A percentile compares a stretch with the other conserved stretches of the same genome.
Conservation (phyloP, 2,888 invertebrate genomes). For the Sclerodermus sp. region DNA sequence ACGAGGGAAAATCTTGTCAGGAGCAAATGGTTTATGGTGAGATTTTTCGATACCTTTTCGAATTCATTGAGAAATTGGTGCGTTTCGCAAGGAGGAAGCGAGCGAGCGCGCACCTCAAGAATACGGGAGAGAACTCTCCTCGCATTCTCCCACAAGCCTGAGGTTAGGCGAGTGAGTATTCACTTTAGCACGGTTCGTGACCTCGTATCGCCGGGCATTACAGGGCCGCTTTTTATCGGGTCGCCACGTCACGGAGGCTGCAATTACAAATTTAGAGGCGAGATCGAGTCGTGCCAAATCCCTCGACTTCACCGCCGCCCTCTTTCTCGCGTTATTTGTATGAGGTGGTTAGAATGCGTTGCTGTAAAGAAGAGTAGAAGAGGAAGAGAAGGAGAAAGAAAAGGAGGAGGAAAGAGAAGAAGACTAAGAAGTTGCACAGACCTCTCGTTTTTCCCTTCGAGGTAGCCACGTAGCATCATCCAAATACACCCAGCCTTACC, state of each 20-base stretch:
- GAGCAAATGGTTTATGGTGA: too few relatives aligned
- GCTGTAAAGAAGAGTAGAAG: too few relatives aligned
- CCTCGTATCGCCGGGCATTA: conserved; percentile 45
- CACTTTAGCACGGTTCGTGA: conserved; percentile 48
- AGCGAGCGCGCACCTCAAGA: conserved; percentile 11
- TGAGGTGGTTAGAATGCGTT: conserved; percentile 13
- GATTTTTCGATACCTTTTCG: too few relatives aligned
- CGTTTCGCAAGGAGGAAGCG: too few relatives aligned
- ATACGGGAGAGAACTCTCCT: too few relatives aligned
- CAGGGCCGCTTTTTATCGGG: conserved; percentile 38
- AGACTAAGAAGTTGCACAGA: not conserved
- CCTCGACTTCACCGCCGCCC: conserved; percentile 41
- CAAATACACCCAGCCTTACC: not conserved
- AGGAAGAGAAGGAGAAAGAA: too few relatives aligned
- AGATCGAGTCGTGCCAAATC: conserved; percentile 54
- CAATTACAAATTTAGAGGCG: conserved; percentile 57
- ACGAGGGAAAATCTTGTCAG: too few relatives aligned
- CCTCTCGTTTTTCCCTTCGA: conserved; percentile 1
- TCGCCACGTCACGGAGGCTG: conserved; percentile 53
- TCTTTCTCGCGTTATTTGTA: conserved; percentile 42
- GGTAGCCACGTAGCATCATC: conserved; percentile 17
- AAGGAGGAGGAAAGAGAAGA: too few relatives aligned
- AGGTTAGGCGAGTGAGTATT: conserved; percentile 34
- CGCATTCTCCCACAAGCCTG: conserved; percentile 3
- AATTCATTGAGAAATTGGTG: too few relatives aligned